phyloP scores from a whole-genome alignment of 2,888 invertebrate genomes.

The Clitarchus hookeri region DNA sequence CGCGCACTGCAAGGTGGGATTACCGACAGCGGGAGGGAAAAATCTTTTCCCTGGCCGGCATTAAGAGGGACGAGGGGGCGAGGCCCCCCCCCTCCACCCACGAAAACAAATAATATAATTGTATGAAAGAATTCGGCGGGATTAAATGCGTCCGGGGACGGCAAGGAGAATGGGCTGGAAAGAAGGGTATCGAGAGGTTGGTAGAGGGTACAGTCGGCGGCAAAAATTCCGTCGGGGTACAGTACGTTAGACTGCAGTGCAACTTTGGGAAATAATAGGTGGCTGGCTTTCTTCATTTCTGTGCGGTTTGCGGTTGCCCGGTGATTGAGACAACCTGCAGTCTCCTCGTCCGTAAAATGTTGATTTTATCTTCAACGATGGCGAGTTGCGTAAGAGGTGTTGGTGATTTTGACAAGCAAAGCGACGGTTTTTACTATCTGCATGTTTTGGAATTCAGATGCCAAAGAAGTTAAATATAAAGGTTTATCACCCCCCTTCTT shows the following conservation, averaged over 20 bases:
- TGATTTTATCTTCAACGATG: too few relatives aligned
- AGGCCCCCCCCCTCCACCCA: neutral
- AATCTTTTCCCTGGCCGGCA: neutral
- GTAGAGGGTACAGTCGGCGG: neutral
- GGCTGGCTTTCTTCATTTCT: too few relatives aligned
- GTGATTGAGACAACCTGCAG: too few relatives aligned
- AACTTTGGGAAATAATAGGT: neutral
- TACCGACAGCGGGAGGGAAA: neutral
- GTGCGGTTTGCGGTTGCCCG: too few relatives aligned
- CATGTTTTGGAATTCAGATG: too few relatives aligned
- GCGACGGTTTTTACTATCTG: too few relatives aligned
- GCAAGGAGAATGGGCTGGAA: neutral
- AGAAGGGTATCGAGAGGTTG: neutral
- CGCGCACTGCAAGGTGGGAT: neutral
- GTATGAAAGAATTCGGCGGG: conserved; percentile 20
- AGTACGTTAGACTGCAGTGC: neutral
- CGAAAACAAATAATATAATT: conserved; percentile 27
- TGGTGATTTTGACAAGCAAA: too few relatives aligned
- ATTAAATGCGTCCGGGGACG: neutral
- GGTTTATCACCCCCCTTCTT: too few relatives aligned
- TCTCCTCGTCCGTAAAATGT: too few relatives aligned
- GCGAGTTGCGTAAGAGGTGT: too few relatives aligned
- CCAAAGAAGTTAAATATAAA: too few relatives aligned
- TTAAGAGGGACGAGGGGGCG: neutral
- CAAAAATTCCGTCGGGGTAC: neutral